Evolutionary conservation across 1,140 invertebrate species (phyloP), one percentile per base, ranked within the genome.

Genomic region (Helicorthomorpha holstii): DNA sequence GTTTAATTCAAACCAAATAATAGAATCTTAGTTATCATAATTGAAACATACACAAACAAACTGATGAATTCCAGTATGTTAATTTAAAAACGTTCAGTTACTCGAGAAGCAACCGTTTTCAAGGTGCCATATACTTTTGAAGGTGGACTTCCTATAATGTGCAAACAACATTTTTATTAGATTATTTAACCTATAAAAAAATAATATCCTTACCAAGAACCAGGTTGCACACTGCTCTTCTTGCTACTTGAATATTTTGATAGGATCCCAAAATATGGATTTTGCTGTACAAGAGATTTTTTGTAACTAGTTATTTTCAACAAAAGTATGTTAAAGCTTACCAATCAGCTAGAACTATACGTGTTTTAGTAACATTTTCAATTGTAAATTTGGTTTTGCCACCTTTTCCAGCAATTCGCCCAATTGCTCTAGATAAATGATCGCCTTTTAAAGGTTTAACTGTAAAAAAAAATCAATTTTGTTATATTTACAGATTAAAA

Each of bases 371-470:
- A 0, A 88, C 89, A 71, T 99, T 99, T 73, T 99, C 95, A 63
- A 99, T 98, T 1, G 93, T 96, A 61, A 89, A 97, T 65, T 96
- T 98, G 2, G 92, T 98, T 55, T 88, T 78, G 22, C 95, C 96
- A 53, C 90, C 86, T 73, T 98, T 97, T 0, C 96, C 96, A 16
- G 95, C 95, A 43, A 99, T 73, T 59, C 95, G 75, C 22, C 95
- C 95, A 60, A 99, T 90, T 0, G 94, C 94, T 68, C 95, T 73
- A 23, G 89, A 84, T 54, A 95, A 73, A 69, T 98, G 94, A 67
- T 98, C 94, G 12, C 95, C 93, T 69, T 91, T 87, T 29, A 98
- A 66, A 38, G 69, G 86, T 71, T 96, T 98, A 0, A 98, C 92
- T 77, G 59, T 53, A 62, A 64, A 46, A 51, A 34, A 27, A 38